phyloP scores from a whole-genome alignment of 2,888 invertebrate genomes.

The Ptychoptera albimana region DNA sequence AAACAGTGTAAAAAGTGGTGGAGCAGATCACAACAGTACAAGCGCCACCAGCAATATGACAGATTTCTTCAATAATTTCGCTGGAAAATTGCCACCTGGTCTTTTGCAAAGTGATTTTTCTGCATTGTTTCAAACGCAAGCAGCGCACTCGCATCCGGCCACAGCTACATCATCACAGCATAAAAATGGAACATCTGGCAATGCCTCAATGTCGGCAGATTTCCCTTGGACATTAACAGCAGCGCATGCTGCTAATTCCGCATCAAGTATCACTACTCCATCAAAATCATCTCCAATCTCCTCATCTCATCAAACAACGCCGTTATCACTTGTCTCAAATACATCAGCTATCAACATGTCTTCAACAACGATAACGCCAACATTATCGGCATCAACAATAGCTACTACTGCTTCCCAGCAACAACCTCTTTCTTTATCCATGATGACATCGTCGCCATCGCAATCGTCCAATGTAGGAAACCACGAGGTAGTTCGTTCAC shows the following conservation, averaged over 20 bases:
- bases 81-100: slow-evolving; percentile 26
- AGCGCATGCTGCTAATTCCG: slow-evolving; percentile 1
- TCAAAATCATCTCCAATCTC: neutral
- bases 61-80: slow-evolving; percentile 28
- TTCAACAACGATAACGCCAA: slow-evolving; percentile 13
- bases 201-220: neutral
- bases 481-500: neutral
- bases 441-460: slow-evolving; percentile 6
- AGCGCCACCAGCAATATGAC: slow-evolving; percentile 11
- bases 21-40: neutral
- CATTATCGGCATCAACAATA: slow-evolving; percentile 19
- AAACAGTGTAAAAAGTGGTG: neutral
- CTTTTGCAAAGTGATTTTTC: slow-evolving; percentile 26
- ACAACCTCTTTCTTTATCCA: slow-evolving; percentile 5
- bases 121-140: slow-evolving; percentile 21
- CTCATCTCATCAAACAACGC: neutral
- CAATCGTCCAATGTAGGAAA: neutral
- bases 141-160: slow-evolving; percentile 26
- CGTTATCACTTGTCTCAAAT: slow-evolving; percentile 10
- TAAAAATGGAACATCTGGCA: slow-evolving; percentile 18
- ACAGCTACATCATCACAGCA: slow-evolving; percentile 27
- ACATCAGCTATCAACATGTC: slow-evolving; percentile 12
- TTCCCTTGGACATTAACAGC: slow-evolving; percentile 2
- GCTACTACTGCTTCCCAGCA: slow-evolving; percentile 22
- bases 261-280: neutral